These are phyloP conservation scores for Sarcophaga rosellei DNA, from an alignment of 2,888 invertebrate genomes.

Conservation along the genomic window DNA sequence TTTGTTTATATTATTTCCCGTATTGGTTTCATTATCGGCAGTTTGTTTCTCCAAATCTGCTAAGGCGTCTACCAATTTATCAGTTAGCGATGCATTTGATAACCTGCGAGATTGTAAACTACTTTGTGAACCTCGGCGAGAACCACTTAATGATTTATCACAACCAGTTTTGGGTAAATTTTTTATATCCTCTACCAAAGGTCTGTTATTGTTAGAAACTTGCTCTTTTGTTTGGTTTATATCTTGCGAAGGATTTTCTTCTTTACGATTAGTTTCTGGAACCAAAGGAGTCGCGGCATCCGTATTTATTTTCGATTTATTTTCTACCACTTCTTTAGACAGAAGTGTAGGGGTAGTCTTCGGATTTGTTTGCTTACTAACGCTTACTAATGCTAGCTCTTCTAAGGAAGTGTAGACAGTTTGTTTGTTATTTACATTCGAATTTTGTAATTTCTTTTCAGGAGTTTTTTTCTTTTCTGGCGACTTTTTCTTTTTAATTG, in stretches of 20 bases:
- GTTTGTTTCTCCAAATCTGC: constrained; percentile 52
- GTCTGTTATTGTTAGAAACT: neutral
- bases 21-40: neutral
- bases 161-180: constrained; percentile 78
- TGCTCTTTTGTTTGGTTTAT: constrained; percentile 8
- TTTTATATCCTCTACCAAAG: constrained; percentile 75
- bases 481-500: constrained; percentile 71
- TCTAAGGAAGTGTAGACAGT: constrained; percentile 72
- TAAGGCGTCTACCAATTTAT: constrained; percentile 70
- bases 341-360: neutral
- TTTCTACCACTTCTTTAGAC: neutral
- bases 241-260: neutral
- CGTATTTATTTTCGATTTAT: neutral
- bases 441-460: constrained; percentile 55
- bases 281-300: neutral
- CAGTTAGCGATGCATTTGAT: constrained; percentile 73
- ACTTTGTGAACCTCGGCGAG: constrained; percentile 75
- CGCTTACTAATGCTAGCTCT: constrained; percentile 72
- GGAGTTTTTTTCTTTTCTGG: constrained; percentile 73
- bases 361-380: constrained; percentile 46
- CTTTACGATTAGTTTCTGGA: neutral
- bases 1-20: constrained; percentile 18
- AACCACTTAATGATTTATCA: constrained; percentile 75
- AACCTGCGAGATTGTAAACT: constrained; percentile 72
- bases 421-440: constrained; percentile 23